These are phyloP conservation scores for Ophion costatus DNA, from an alignment of 2,888 invertebrate genomes.

Conservation along the genomic window DNA sequence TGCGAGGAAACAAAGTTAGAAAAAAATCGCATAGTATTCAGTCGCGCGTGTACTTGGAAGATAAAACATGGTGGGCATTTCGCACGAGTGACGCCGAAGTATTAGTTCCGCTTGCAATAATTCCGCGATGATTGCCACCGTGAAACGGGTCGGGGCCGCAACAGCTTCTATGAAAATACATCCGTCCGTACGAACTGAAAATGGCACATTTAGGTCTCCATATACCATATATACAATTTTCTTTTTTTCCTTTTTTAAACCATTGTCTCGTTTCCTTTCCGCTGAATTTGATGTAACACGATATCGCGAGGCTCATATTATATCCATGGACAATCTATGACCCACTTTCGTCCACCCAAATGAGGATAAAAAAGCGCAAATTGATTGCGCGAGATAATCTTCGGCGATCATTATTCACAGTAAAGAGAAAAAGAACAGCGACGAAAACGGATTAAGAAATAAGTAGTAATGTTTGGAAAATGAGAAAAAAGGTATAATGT, in stretches of 20 bases:
- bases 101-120: constrained; percentile 66
- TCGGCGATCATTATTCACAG: no score
- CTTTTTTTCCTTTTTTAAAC: constrained; percentile 34
- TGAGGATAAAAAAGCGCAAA: constrained; percentile 56
- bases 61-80: constrained; percentile 24
- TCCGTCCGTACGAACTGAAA: constrained; percentile 37
- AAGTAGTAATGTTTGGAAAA: no score
- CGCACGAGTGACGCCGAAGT: constrained; percentile 53
- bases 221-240: constrained; percentile 8
- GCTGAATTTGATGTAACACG: constrained; percentile 38
- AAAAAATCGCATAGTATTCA: background rate
- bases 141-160: constrained; percentile 31
- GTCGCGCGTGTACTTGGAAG: background rate
- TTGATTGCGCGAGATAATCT: background rate
- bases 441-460: no score
- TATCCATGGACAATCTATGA: constrained; percentile 40
- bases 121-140: constrained; percentile 62
- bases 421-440: no score
- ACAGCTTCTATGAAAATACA: constrained; percentile 37
- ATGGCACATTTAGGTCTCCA: background rate
- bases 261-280: constrained; percentile 1
- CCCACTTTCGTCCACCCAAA: constrained; percentile 53
- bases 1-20: background rate
- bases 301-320: constrained; percentile 38
- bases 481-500: no score